A percentile compares a stretch with the other conserved stretches of the same genome.
These are phyloP conservation scores for Pseudanteris insignis DNA, from an alignment of 2,888 invertebrate genomes.

Conservation along the genomic window DNA sequence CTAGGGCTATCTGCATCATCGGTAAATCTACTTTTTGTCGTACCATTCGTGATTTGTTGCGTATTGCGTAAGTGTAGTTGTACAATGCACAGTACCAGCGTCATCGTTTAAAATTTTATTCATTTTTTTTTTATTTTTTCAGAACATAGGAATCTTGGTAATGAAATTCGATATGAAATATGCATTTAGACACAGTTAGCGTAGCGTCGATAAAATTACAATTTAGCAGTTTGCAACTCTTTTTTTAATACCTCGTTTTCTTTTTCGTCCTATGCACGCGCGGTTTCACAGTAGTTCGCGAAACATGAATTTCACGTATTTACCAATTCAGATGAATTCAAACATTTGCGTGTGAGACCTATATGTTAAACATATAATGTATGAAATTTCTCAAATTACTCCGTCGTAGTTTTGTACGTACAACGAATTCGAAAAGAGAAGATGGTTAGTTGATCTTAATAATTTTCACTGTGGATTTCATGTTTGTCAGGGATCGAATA, in stretches of 20 bases:
- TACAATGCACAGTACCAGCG: too few species aligned
- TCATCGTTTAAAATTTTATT: too few species aligned
- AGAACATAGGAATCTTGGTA: too few species aligned
- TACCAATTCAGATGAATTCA: constrained; percentile 29
- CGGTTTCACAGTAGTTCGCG: constrained; percentile 5
- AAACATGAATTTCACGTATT: constrained; percentile 7
- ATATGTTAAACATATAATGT: constrained; percentile 26
- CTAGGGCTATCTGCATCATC: too few species aligned
- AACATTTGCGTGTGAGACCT: constrained; percentile 13
- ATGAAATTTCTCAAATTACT: constrained; percentile 25
- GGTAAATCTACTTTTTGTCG: too few species aligned
- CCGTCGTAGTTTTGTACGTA: constrained; percentile 10
- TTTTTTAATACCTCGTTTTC: not conserved
- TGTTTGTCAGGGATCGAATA: constrained; percentile 15
- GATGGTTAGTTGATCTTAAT: constrained; percentile 17
- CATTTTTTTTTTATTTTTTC: too few species aligned
- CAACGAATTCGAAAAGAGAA: constrained; percentile 13
- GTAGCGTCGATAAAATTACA: constrained; percentile 19
- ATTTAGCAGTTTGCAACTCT: constrained; percentile 7
- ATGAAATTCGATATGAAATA: constrained; percentile 27
- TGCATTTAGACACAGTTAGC: constrained; percentile 17
- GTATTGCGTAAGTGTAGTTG: too few species aligned
- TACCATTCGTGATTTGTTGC: too few species aligned
- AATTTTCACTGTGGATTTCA: constrained; percentile 12
- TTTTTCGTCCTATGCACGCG: not conserved